Conservation (phyloP, 2,797 vertebrate species). For the Gobionotothen gibberifrons region DNA sequence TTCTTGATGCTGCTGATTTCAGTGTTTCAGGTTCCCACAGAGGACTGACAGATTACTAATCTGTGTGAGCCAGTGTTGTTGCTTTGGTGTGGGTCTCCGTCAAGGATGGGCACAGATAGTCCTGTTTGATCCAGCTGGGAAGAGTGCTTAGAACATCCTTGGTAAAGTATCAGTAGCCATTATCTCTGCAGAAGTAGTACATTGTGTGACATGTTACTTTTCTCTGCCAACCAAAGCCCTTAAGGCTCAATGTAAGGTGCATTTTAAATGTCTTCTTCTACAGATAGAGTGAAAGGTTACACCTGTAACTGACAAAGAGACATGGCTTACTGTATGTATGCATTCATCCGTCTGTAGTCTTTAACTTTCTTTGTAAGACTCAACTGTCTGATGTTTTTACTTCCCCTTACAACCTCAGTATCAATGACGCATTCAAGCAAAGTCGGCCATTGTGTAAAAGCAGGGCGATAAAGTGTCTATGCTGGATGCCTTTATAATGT, state of each 20-base stretch:
- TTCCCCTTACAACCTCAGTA: conserved; percentile 33
- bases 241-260: conserved; percentile 29
- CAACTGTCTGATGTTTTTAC: conserved; percentile 48
- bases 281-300: conserved; percentile 29
- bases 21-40: conserved; percentile 69
- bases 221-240: conserved; percentile 27
- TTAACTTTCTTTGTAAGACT: conserved; percentile 48
- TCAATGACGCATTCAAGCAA: conserved; percentile 18
- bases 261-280: not conserved
- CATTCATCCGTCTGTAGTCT: conserved; percentile 37
- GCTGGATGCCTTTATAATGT: conserved; percentile 38
- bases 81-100: conserved; percentile 73
- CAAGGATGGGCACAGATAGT: conserved; percentile 64
- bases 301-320: conserved; percentile 51
- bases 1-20: conserved; percentile 53
- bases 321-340: conserved; percentile 29
- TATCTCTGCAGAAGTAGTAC: conserved; percentile 47
- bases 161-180: conserved; percentile 48
- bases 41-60: conserved; percentile 70
- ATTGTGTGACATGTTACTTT: conserved; percentile 35
- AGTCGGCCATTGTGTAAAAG: conserved; percentile 47
- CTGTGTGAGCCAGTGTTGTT: conserved; percentile 68
- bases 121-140: conserved; percentile 71
- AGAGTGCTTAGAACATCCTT: conserved; percentile 61
- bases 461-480: conserved; percentile 39